Evolutionary conservation across 2,113 vertebrate genomes (phyloP), one percentile per base, ranked within the genome.

Genomic region (Ondatra zibethicus): DNA sequence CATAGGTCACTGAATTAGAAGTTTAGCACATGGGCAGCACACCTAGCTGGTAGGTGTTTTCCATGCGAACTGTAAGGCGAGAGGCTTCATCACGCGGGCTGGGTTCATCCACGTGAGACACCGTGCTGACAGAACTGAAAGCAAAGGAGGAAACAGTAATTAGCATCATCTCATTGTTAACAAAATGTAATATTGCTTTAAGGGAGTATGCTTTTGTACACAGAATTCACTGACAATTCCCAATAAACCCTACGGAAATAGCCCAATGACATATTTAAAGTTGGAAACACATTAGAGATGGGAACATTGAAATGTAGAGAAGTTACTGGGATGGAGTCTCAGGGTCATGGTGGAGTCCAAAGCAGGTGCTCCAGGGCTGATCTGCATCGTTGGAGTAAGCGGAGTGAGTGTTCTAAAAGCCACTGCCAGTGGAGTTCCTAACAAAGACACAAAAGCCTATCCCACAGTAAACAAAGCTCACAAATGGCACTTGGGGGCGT

Each of bases 31-130:
- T 55, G 29, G 25, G 75, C 52, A 66, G 89, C 93, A 98, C 96
- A 99, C 99, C 98, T 91, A 99, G 68, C 87, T 99, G 99, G 81
- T 99, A 99, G 16, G 99, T 99, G 98, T 99, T 99, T 96, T 99
- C 99, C 98, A 98, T 96, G 36, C 98, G 98, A 42, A 98, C 85
- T 4, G 93, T 47, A 27, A 98, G 96, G 21, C 92, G 97, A 61
- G 97, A 86, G 36, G 96, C 95, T 84, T 99, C 99, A 2, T 99
- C 99, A 36, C 95, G 98, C 73, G 98, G 99, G 45, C 98, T 98
- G 0, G 98, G 98, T 58, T 99, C 99, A 84, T 99, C 99, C 19
- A 98, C 76, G 50, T 98, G 97, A 23, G 99, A 99, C 76, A 98
- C 98, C 0, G 98, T 98, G 68, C 98, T 99, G 88, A 99, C 9